Evolutionary conservation across 1,140 invertebrate genomes (phyloP), one percentile per base, ranked within the genome.

Genomic region (Trichonephila inaurata): DNA sequence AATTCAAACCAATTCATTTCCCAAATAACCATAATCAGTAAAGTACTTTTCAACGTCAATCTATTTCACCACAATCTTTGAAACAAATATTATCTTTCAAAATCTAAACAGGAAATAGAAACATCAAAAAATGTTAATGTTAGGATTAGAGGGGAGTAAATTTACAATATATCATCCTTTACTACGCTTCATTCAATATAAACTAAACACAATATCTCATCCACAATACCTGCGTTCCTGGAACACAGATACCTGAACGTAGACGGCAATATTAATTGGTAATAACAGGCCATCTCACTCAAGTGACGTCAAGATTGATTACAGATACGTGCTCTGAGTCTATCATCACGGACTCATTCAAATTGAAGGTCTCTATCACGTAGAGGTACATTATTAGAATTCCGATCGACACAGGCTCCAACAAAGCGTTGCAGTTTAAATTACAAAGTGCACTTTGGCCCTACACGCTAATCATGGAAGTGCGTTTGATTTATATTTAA

Each of bases 351-450:
- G 51, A 72, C 72, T 92, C 91, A 92, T 92, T 92, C 83, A 92
- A 92, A 92, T 92, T 86, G 91, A 92, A 86, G 91, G 44, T 87
- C 91, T 92, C 64, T 85, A 87, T 92, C 91, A 92, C 91, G 91
- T 92, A 77, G 69, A 61, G 19, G 89, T 82, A 21, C 40, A 69
- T 85, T 72, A 92, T 92, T 92, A 92, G 91, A 87, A 92, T 92
- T 86, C 91, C 91, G 91, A 72, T 87, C 91, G 83, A 18, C 91
- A 77, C 40, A 77, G 10, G 2, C 60, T 86, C 83, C 91, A 92
- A 58, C 91, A 92, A 92, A 92, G 91, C 91, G 91, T 92, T 83
- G 91, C 91, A 92, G 91, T 92, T 92, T 92, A 87, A 92, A 92
- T 92, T 92, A 92, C 83, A 92, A 92, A 92, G 91, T 92, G 91